Evolutionary conservation across 2,888 invertebrate species (phyloP), one percentile per base, ranked within the genome.

Genomic region (Latrodectus elegans): DNA sequence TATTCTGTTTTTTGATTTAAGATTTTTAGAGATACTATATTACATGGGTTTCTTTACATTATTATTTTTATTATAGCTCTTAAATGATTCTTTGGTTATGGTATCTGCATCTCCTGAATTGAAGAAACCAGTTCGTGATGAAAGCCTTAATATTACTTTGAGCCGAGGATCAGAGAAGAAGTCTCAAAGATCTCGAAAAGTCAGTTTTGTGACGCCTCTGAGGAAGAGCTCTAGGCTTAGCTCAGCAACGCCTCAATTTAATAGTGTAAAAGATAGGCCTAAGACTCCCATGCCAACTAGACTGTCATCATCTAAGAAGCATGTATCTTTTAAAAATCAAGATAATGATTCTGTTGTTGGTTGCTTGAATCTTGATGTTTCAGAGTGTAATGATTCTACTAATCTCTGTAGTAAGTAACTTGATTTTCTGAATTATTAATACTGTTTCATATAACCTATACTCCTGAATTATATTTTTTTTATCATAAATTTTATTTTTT

Each of bases 251-350:
- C 77, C 72, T n/a, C 68, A 72, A 4, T 77, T 67, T 68, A 51
- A 49, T n/a, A 87, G 81, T 60, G 64, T 87, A 2, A 87, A 82
- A 65, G 73, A 68, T 22, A 72, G 86, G 11, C 86, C 86, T 51
- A 87, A 87, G 53, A 87, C 86, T 51, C 86, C 86, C 9, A 82
- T 87, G 71, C 65, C 81, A 9, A 72, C 72, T 15, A 55, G 80
- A 60, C 12, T 4, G 2, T 74, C 67, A 1, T 64, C 79, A 26
- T 68, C 4, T 22, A 49, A 22, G 14, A 15, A 60, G 60, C 60
- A n/a, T 60, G 12, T 60, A 6, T 60, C 60, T 60, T 12, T 60
- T 12, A 60, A 12, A 12, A 60, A n/a, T 60, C 14, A 60, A 60
- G 12, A n/a, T 15, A 60, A 12, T 15, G 60, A 60, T 60, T 60